Conservation (phyloP, 2,797 vertebrate species). For the Apogon hyalosoma region DNA sequence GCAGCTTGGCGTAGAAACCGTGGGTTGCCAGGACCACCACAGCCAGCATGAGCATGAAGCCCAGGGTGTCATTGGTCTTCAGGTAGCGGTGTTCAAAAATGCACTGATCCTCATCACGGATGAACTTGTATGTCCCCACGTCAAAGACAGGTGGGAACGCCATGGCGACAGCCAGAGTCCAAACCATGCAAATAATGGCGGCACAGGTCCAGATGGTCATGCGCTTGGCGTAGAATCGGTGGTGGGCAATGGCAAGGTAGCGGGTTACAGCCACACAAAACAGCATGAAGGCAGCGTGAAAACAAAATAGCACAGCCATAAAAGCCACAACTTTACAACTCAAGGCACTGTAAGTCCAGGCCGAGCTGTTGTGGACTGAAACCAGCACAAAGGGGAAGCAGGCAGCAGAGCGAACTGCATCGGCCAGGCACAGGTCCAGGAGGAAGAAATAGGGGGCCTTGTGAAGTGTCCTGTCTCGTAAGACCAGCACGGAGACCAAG, state of each 20-base stretch:
- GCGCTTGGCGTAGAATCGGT: slow-evolving; percentile 92
- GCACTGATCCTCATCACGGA: slow-evolving; percentile 92
- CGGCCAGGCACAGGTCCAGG: slow-evolving; percentile 91
- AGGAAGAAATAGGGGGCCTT: slow-evolving; percentile 93
- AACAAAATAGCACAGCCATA: slow-evolving; percentile 92
- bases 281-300: slow-evolving; percentile 93
- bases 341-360: slow-evolving; percentile 90
- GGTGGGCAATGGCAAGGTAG: slow-evolving; percentile 93
- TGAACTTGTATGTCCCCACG: slow-evolving; percentile 93
- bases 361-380: slow-evolving; percentile 90
- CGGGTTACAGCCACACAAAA: slow-evolving; percentile 92
- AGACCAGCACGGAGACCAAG: slow-evolving; percentile 89
- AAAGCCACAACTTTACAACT: slow-evolving; percentile 93
- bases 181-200: slow-evolving; percentile 92
- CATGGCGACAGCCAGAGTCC: slow-evolving; percentile 92
- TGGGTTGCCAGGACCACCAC: slow-evolving; percentile 91
- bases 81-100: slow-evolving; percentile 94
- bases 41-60: slow-evolving; percentile 94
- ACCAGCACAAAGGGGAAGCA: slow-evolving; percentile 92
- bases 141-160: slow-evolving; percentile 92
- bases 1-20: slow-evolving; percentile 91
- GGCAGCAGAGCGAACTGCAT: slow-evolving; percentile 90
- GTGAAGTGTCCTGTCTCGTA: slow-evolving; percentile 90
- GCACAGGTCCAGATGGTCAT: slow-evolving; percentile 94
- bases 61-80: slow-evolving; percentile 93